phyloP scores from a whole-genome alignment of 2,888 invertebrate genomes.

The Tillus elongatus region DNA sequence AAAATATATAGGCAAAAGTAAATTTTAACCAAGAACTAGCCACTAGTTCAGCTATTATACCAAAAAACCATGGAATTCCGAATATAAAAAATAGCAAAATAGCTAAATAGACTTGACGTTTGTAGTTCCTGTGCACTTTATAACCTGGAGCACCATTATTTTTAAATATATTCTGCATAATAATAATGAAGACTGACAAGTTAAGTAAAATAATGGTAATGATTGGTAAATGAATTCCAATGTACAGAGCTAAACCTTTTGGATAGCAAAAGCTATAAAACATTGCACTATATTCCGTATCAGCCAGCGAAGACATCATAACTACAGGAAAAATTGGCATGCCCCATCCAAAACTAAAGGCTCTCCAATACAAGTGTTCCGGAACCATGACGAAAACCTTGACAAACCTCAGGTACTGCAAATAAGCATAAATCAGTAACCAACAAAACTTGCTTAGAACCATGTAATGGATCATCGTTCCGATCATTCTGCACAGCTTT shows the following conservation, averaged over 20 bases:
- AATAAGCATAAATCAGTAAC: conserved; percentile 62
- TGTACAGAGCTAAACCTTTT: conserved; percentile 46
- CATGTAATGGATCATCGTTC: conserved; percentile 55
- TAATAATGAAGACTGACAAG: conserved; percentile 48
- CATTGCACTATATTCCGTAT: conserved; percentile 43
- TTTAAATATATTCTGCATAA: conserved; percentile 46
- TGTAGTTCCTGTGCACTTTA: conserved; percentile 42
- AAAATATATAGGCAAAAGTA: conserved; percentile 44
- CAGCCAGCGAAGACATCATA: conserved; percentile 43
- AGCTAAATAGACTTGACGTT: conserved; percentile 49
- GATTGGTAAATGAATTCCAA: conserved; percentile 49
- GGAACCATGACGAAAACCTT: conserved; percentile 52
- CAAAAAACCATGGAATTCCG: conserved; percentile 54
- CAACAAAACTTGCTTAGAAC: conserved; percentile 59
- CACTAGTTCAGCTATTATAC: conserved; percentile 43
- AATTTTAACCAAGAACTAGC: conserved; percentile 24
- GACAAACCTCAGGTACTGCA: conserved; percentile 59
- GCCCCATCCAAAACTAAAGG: conserved; percentile 57
- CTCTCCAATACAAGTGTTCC: conserved; percentile 52
- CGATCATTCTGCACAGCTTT: conserved; percentile 49
- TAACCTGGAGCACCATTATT: conserved; percentile 25
- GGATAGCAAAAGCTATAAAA: conserved; percentile 48
- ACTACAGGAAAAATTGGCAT: conserved; percentile 47
- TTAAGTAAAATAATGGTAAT: conserved; percentile 47
- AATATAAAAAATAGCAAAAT: conserved; percentile 52